Evolutionary conservation across 2,113 vertebrate genomes (phyloP).

Genomic region (Pterocles gutturalis): DNA sequence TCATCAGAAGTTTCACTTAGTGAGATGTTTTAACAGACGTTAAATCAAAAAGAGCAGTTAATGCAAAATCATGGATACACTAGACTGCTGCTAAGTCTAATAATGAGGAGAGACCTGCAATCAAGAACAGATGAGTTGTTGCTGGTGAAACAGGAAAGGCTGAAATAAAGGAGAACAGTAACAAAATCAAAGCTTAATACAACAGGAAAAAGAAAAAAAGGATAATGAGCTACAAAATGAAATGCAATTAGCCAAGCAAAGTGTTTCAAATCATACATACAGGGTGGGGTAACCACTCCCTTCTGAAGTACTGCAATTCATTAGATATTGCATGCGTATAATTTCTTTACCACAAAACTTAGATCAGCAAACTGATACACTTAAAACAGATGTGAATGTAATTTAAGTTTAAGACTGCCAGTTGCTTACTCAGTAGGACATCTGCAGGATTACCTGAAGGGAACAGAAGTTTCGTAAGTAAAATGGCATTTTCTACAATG

Average conservation of each 20-base stretch:
- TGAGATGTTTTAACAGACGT: not conserved
- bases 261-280: not conserved
- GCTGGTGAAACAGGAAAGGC: not conserved
- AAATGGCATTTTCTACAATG: not conserved
- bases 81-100: not conserved
- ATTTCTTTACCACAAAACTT: conserved; percentile 46
- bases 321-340: not conserved
- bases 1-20: not conserved
- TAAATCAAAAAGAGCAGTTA: not conserved
- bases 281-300: not conserved
- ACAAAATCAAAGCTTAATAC: not conserved
- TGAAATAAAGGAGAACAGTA: not conserved
- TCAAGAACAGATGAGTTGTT: not conserved
- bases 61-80: not conserved
- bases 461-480: not conserved
- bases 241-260: not conserved
- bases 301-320: conserved; percentile 16
- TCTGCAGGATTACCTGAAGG: not conserved
- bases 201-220: not conserved
- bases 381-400: conserved; percentile 8
- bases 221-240: not conserved
- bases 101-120: not conserved
- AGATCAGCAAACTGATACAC: conserved; percentile 33
- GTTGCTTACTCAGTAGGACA: not conserved
- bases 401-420: not conserved